A percentile compares a stretch with the other conserved stretches of the same genome.
Conservation (phyloP, 2,888 invertebrate genomes). For the Melinopterus prodromus region DNA sequence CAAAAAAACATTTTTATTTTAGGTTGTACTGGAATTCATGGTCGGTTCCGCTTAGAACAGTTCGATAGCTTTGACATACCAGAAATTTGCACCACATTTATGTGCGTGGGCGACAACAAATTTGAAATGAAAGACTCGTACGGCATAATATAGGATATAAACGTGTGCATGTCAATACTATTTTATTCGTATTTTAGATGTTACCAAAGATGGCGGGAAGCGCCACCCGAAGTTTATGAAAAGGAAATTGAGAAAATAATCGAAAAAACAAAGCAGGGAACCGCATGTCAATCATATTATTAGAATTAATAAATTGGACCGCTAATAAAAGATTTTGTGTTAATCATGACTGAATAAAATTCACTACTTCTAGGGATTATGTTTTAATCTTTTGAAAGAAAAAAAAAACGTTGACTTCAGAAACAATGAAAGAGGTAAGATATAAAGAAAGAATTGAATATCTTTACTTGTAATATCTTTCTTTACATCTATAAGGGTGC, state of each 20-base stretch:
- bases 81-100: conserved; percentile 8
- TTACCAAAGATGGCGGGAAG: conserved; percentile 12
- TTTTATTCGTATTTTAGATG: conserved; percentile 16
- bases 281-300: background rate
- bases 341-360: no score
- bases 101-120: background rate
- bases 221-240: conserved; percentile 9
- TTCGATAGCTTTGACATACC: conserved; percentile 14
- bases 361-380: no score
- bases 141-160: background rate
- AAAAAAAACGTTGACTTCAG: no score
- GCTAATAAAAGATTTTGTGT: background rate
- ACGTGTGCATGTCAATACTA: background rate
- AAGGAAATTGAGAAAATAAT: conserved; percentile 10
- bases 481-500: no score
- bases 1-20: background rate
- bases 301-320: background rate
- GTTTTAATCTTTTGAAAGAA: no score
- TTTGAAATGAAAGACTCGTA: conserved; percentile 8
- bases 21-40: conserved; percentile 13
- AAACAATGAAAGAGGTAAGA: no score
- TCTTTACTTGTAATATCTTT: no score
- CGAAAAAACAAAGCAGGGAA: conserved; percentile 7
- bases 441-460: no score
- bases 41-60: background rate